These are phyloP conservation scores for Eristalis pertinax DNA, from an alignment of 2,888 invertebrate genomes.

Conservation along the genomic window DNA sequence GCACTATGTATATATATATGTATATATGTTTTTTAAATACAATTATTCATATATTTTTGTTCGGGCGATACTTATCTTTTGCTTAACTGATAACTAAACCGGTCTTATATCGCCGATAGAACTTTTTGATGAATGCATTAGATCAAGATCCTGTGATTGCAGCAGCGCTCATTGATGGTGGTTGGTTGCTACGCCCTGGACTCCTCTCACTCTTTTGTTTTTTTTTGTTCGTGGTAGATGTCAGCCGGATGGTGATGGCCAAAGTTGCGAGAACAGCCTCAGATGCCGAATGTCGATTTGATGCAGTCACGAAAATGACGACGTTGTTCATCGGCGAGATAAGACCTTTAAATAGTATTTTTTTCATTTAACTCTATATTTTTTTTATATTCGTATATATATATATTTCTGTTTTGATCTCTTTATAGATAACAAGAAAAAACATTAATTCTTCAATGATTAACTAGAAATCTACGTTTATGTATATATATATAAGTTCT, in stretches of 20 bases:
- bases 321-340: conserved; percentile 65
- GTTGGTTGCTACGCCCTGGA: conserved; percentile 27
- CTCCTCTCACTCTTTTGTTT: conserved; percentile 7
- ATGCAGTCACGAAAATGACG: conserved; percentile 67
- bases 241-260: conserved; percentile 14
- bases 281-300: conserved; percentile 48
- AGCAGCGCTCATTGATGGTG: conserved; percentile 44
- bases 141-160: conserved; percentile 56
- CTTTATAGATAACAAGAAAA: conserved; percentile 71
- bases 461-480: conserved; percentile 61
- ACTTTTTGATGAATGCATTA: conserved; percentile 65
- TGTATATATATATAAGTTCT: conserved; percentile 8
- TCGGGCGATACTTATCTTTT: conserved; percentile 72
- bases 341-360: conserved; percentile 44
- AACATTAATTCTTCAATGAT: conserved; percentile 62
- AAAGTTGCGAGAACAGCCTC: not conserved
- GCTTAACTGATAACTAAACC: conserved; percentile 68
- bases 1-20: conserved; percentile 27
- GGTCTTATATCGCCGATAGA: conserved; percentile 66
- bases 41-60: conserved; percentile 32
- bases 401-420: conserved; percentile 24
- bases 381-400: conserved; percentile 12
- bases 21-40: conserved; percentile 25
- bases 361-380: conserved; percentile 9
- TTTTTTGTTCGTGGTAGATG: conserved; percentile 53